Base-by-base conservation (phyloP, 2,113 vertebrate genomes). In the Myrmecobius fasciatus region DNA sequence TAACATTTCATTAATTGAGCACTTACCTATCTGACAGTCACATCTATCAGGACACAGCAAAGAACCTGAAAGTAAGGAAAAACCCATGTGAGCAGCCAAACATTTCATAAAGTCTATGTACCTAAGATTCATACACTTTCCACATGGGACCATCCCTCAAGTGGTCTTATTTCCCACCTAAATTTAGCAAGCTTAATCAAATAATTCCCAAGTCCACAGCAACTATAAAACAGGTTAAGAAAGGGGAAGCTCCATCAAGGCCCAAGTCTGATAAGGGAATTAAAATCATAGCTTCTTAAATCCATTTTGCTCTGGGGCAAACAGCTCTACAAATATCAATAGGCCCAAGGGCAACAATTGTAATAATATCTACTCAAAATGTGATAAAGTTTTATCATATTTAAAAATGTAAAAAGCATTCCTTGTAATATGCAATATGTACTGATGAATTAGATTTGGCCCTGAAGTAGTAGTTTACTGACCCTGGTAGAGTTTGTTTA, bases 41-140 rank as follows among this genome's bases (percentile, higher is more conserved):
- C 67, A 83, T 17, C 36, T 83, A 24, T 83, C 6, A 83, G n/a
- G 67, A 24, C 67, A 83, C 67, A 83, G 67, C n/a, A 83, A 83
- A 83, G n/a, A 83, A 83, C 67, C 67, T 83, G 67, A 83, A 83
- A 83, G 67, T 83, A 83, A 83, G n/a, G 20, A 83, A 83, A 83
- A 83, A 43, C n/a, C 36, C 67, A 83, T 43, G n/a, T 83, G n/a
- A 83, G n/a, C 67, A 83, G 67, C 1, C 60, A 75, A 75, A 75
- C 5, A 75, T 20, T 12, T 75, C 67, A 43, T 83, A 43, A 83
- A 43, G n/a, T 83, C 20, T n/a, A 83, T 9, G 22, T 83, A 2
- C n/a, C 43, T 43, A 43, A 83, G 8, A n/a, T 6, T 43, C 20
- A 83, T 43, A 43, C 6, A 83, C 20, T 83, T 83, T 83, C 24